Evolutionary conservation across 2,888 invertebrate species (phyloP), one percentile per base, ranked within the genome.

Genomic region (Tetheella fluctuosa): DNA sequence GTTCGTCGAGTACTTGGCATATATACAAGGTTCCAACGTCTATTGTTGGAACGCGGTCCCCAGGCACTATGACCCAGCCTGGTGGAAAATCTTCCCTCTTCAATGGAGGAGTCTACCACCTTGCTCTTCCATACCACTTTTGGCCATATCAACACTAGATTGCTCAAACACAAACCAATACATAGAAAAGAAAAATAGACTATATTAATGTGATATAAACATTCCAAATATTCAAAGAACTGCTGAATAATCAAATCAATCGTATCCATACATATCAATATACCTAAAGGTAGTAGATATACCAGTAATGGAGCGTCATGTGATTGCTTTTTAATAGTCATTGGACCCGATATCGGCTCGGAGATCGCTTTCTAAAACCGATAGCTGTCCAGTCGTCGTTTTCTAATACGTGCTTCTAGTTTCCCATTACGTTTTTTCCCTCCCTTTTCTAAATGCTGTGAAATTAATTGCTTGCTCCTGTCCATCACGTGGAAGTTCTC

Each of bases 251-350:
- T n/a, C n/a, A n/a, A n/a, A 20, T 20, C 20, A 20, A 48, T 48
- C 20, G 48, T 0, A 10, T 42, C 17, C 42, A 1, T 17, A 20
- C 2, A n/a, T 20, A 48, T 20, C 17, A 20, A 48, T 2, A 48
- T 10, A 48, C 42, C 42, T 7, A 48, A 20, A 48, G 48, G 48
- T 20, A 42, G 42, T 17, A 25, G 25, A 5, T 2, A 30, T 8
- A 34, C 34, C 48, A 10, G 20, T 48, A 48, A 48, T 48, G 48
- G 48, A 48, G 10, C 20, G 48, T 58, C 62, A 59, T 63, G 62
- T 70, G 80, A 81, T 82, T 81, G 79, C 76, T 79, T 82, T 79
- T 81, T 81, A 81, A 81, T 80, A 76, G 80, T 69, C 71, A 61
- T 60, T 68, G 58, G 65, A 69, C 67, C 73, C 64, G 54, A 68